phyloP scores from a whole-genome alignment of 2,113 vertebrate genomes.

The Burhinus bistriatus region DNA sequence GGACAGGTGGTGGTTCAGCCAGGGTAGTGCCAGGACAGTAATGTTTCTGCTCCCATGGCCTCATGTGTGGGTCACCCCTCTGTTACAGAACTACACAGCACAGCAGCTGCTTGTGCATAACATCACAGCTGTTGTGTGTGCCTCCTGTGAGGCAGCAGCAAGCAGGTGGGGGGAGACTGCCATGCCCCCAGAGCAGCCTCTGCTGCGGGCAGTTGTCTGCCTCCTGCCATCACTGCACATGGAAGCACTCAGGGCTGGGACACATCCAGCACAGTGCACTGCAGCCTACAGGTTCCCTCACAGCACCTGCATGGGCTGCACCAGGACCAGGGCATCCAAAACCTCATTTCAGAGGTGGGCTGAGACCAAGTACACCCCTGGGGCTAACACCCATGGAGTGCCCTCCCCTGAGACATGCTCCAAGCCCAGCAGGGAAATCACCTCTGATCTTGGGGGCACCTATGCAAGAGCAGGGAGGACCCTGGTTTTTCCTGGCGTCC shows the following conservation, averaged over 20 bases:
- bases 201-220: background rate
- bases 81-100: background rate
- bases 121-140: accelerated
- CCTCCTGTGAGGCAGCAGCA: background rate
- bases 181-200: background rate
- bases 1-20: background rate
- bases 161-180: background rate
- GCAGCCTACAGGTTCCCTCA: background rate
- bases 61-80: accelerated
- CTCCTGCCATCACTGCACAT: accelerated
- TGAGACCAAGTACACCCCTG: background rate
- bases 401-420: background rate
- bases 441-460: background rate
- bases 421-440: background rate
- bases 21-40: background rate
- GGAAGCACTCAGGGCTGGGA: background rate
- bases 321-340: background rate
- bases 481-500: background rate
- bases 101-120: background rate
- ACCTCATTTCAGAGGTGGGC: accelerated
- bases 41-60: background rate
- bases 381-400: background rate
- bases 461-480: background rate
- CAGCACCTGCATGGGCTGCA: background rate
- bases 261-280: background rate